Conservation (phyloP, 2,113 vertebrate species). For the Cyanocitta stelleri region DNA sequence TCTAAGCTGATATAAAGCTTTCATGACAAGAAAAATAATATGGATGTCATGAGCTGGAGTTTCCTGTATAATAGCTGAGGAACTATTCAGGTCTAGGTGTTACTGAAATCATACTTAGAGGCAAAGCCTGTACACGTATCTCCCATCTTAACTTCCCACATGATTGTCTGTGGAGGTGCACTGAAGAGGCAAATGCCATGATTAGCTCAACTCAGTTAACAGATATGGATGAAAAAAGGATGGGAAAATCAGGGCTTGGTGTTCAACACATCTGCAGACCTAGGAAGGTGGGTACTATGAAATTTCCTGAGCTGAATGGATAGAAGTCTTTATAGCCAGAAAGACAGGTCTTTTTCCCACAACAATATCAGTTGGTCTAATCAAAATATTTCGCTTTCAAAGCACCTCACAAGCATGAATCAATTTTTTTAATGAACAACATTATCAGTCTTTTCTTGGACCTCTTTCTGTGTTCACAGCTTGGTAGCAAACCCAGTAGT, state of each 20-base stretch:
- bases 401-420: background rate
- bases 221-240: background rate
- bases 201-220: background rate
- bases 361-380: background rate
- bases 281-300: background rate
- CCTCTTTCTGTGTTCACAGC: background rate
- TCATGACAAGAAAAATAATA: background rate
- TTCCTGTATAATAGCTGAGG: background rate
- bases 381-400: background rate
- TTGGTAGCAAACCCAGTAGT: background rate
- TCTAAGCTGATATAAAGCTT: background rate
- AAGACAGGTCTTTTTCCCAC: background rate
- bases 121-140: background rate
- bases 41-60: background rate
- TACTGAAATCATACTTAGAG: background rate
- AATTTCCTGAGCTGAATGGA: background rate
- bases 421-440: background rate
- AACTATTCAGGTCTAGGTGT: background rate
- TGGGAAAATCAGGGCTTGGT: background rate
- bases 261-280: background rate
- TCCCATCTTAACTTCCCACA: background rate
- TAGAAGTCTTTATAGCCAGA: background rate
- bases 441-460: background rate
- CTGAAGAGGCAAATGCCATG: background rate
- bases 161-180: background rate